phyloP scores from a whole-genome alignment of 2,888 invertebrate genomes.

The Aethes cnicana region DNA sequence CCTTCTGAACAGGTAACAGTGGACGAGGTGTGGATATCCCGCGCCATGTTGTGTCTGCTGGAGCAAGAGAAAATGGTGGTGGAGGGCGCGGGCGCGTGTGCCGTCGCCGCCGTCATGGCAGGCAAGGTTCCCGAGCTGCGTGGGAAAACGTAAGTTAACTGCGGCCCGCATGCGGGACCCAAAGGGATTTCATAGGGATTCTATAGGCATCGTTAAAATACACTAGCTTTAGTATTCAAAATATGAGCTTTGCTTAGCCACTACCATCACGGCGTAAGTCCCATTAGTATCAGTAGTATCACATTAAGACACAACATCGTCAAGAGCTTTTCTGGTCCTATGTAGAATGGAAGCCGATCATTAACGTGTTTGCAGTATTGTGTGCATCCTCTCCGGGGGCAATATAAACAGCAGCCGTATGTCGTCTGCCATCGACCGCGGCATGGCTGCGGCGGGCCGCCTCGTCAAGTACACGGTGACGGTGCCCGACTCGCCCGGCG shows the following conservation, averaged over 20 bases:
- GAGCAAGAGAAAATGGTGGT: constrained; percentile 90
- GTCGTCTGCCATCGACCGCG: constrained; percentile 91
- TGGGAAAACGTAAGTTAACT: constrained; percentile 91
- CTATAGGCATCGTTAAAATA: too few relatives aligned
- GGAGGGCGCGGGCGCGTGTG: constrained; percentile 92
- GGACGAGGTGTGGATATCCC: constrained; percentile 88
- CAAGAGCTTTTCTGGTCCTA: too few relatives aligned
- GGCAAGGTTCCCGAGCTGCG: constrained; percentile 88
- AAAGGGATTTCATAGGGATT: too few relatives aligned
- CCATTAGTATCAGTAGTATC: too few relatives aligned
- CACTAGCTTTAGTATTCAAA: too few relatives aligned
- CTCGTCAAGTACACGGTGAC: constrained; percentile 71
- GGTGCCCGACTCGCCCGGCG: constrained; percentile 90
- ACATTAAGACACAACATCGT: too few relatives aligned
- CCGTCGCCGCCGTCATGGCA: constrained; percentile 89
- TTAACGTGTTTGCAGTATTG: constrained; percentile 87
- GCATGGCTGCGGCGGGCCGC: constrained; percentile 91
- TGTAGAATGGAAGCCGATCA: too few relatives aligned
- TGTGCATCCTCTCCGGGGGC: constrained; percentile 89
- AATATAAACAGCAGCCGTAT: constrained; percentile 93
- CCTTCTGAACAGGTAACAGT: constrained; percentile 81
- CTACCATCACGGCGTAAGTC: too few relatives aligned
- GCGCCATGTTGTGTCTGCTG: constrained; percentile 88
- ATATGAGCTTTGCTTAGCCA: too few relatives aligned
- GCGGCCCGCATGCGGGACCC: too few relatives aligned